phyloP scores from a whole-genome alignment of 2,113 vertebrate genomes.

The Amblyopsis rosae region DNA sequence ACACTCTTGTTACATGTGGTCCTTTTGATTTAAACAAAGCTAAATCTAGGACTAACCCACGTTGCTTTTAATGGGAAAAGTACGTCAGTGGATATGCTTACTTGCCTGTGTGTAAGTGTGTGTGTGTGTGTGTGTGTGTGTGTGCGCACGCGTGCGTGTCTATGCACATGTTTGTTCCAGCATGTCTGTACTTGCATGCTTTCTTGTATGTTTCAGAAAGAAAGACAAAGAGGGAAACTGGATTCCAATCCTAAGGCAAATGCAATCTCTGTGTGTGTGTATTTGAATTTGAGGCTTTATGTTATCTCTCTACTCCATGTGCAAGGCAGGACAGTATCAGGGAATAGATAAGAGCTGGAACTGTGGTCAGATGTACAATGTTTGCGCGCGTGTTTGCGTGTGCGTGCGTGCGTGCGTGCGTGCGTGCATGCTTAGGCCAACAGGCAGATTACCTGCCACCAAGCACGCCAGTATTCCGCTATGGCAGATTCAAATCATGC shows the following conservation, averaged over 20 bases:
- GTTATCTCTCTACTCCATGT: constrained; percentile 58
- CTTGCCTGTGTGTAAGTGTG: not conserved
- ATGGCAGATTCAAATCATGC: constrained; percentile 14
- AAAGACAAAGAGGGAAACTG: not conserved
- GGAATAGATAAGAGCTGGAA: constrained; percentile 55
- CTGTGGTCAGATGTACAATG: constrained; percentile 23
- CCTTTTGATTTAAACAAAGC: not conserved
- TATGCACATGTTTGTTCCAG: not conserved
- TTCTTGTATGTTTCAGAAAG: too few relatives aligned
- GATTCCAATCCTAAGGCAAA: not conserved
- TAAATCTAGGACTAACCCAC: not conserved
- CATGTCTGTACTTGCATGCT: too few relatives aligned
- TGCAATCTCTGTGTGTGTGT: constrained; percentile 2
- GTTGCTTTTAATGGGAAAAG: constrained; percentile 11
- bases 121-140: not conserved
- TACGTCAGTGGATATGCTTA: constrained; percentile 28
- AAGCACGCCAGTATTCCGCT: constrained; percentile 29
- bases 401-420: constrained; percentile 11
- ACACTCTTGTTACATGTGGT: not conserved
- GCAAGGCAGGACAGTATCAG: constrained; percentile 45
- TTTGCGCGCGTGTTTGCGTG: not conserved
- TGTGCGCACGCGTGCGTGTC: constrained; percentile 1
- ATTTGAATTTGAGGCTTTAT: constrained; percentile 53
- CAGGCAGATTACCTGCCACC: constrained; percentile 61
- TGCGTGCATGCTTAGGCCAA: constrained; percentile 20